Conservation (phyloP, 2,888 invertebrate genomes). For the Lepidonotus clava region DNA sequence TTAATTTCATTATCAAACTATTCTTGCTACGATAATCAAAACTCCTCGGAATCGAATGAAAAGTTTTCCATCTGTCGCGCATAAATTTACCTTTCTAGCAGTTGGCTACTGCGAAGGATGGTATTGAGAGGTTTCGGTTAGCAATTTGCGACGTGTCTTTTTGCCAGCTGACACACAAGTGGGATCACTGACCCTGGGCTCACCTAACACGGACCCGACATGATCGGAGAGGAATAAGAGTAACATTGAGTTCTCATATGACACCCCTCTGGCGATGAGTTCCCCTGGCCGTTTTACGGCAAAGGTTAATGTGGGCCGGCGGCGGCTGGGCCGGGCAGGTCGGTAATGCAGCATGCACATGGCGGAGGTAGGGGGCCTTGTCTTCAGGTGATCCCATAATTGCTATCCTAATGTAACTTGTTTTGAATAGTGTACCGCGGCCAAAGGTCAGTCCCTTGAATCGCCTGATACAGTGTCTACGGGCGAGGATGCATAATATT, state of each 20-base stretch:
- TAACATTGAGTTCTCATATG: conserved; percentile 22
- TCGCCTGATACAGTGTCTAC: too few species aligned
- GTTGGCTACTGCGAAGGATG: too few species aligned
- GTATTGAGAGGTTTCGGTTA: too few species aligned
- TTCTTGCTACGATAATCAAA: too few species aligned
- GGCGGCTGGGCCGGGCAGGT: background rate
- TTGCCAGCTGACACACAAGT: too few species aligned
- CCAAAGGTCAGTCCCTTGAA: conserved; percentile 4
- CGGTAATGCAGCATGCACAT: background rate
- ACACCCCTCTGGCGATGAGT: background rate
- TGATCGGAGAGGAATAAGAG: background rate
- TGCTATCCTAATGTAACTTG: background rate
- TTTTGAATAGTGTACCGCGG: background rate
- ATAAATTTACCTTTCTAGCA: too few species aligned
- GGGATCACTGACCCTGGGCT: too few species aligned
- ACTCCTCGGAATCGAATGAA: too few species aligned
- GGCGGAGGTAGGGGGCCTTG: background rate
- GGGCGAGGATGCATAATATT: too few species aligned
- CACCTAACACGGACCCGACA: background rate
- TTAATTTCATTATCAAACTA: too few species aligned
- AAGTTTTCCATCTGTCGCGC: too few species aligned
- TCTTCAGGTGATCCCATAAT: background rate
- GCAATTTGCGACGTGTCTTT: too few species aligned
- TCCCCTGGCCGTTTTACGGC: background rate
- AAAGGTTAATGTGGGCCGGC: conserved; percentile 9